These are phyloP conservation scores for Phengaris alcon DNA, from an alignment of 2,888 invertebrate species.

Conservation along the genomic window DNA sequence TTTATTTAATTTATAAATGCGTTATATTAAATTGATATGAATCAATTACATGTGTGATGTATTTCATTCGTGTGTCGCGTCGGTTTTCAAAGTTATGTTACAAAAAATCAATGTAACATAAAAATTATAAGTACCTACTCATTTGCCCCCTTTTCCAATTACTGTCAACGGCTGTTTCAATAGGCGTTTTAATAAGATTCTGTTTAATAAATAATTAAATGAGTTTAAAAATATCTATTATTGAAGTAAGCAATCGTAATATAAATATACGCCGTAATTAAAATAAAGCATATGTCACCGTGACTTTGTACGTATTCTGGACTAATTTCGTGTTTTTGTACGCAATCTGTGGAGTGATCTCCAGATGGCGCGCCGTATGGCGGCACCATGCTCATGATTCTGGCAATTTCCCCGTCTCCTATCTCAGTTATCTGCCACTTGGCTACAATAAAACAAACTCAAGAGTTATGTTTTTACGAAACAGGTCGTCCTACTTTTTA, in stretches of 20 bases:
- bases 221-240: too few relatives aligned
- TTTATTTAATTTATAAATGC: not conserved
- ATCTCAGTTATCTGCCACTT: not conserved
- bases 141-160: too few relatives aligned
- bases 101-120: too few relatives aligned
- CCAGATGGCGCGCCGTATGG: constrained; percentile 65
- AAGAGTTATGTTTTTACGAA: constrained; percentile 11
- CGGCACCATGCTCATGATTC: constrained; percentile 44
- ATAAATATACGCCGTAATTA: not conserved
- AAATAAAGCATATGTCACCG: constrained; percentile 65
- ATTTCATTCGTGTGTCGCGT: not conserved
- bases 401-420: constrained; percentile 63
- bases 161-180: too few relatives aligned
- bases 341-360: constrained; percentile 47
- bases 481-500: not conserved
- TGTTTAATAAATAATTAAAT: too few relatives aligned
- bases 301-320: constrained; percentile 51
- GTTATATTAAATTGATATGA: not conserved
- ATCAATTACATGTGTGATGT: too few relatives aligned
- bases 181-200: too few relatives aligned
- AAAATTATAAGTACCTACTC: too few relatives aligned
- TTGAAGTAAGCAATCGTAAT: too few relatives aligned
- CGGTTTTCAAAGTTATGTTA: not conserved
- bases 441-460: constrained; percentile 8
- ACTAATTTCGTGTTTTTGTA: constrained; percentile 57